Base-by-base conservation (phyloP, 1,140 invertebrate species). In the Pentalonia nigronervosa region DNA sequence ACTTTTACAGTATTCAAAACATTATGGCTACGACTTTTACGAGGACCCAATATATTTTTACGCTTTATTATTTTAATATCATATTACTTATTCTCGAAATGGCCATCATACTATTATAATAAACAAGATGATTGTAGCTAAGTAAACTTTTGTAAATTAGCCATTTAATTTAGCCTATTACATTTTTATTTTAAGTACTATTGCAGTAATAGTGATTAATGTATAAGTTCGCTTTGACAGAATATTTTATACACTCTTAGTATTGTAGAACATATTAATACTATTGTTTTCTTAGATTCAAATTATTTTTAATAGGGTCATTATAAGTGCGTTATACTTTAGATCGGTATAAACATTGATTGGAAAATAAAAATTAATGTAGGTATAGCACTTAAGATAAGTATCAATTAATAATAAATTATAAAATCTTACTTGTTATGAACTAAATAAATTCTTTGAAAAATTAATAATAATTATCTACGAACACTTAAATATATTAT, bases 81-180 rank as follows among this genome's bases (percentile, higher is more conserved):
- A 76, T n/a, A 30, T 76, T 76, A 76, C 60, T 76, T 76, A 45
- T 89, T 53, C n/a, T 89, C 53, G 21, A 89, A 89, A 89, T 53
- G 9, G 11, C 21, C 34, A 56, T 89, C 9, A 34, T 11, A 56
- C n/a, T 76, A n/a, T n/a, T 76, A 23, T 36, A 36, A 89, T 53
- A 53, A 48, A 50, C 34, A 8, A 36, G 41, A 89, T 23, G 3
- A 45, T 76, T 76, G 47, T 86, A 36, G 88, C 50, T 36, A 25
- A 8, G 21, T 56, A 36, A 56, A 56, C 48, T 7, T 25, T 89
- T n/a, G 9, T 89, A 36, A 41, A 89, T 23, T 1, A 25, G 1
- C 34, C 14, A 2, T 56, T 56, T 56, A 34, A 23, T 56, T 41
- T 50, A n/a, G 20, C 30, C 21, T 17, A n/a, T 48, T 48, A 34